A percentile compares a stretch with the other conserved stretches of the same genome.
Conservation (phyloP, 2,113 vertebrate genomes). For the Nestor notabilis region DNA sequence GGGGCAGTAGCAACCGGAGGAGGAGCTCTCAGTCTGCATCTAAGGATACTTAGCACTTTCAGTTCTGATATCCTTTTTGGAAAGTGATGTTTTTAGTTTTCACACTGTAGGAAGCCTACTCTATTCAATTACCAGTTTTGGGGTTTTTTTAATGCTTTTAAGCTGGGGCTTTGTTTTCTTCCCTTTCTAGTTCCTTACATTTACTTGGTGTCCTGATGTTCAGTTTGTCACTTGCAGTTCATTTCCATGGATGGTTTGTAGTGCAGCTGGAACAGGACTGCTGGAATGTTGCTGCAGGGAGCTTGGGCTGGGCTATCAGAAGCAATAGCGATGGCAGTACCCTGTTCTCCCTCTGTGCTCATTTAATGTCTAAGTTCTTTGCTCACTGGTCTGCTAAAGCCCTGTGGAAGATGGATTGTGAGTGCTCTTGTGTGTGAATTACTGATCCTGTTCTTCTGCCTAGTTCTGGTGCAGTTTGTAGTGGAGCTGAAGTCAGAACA, state of each 20-base stretch:
- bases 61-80: background rate
- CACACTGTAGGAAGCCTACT: background rate
- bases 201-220: background rate
- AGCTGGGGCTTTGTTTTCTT: background rate
- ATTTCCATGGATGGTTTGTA: background rate
- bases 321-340: background rate
- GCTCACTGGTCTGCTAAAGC: background rate
- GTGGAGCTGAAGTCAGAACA: conserved; percentile 83
- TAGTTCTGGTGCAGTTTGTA: conserved; percentile 87
- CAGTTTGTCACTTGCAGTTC: background rate
- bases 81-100: background rate
- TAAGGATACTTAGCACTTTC: background rate
- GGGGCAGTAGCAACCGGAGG: background rate
- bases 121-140: background rate
- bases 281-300: background rate
- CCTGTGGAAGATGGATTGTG: background rate
- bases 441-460: conserved; percentile 35
- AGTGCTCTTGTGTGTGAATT: background rate
- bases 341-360: background rate
- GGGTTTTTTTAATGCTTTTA: background rate
- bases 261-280: background rate
- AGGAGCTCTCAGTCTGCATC: background rate
- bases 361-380: background rate
- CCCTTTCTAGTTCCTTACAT: background rate
- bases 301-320: background rate